Evolutionary conservation across 2,888 invertebrate species (phyloP).

Genomic region (Amiota mariae): DNA sequence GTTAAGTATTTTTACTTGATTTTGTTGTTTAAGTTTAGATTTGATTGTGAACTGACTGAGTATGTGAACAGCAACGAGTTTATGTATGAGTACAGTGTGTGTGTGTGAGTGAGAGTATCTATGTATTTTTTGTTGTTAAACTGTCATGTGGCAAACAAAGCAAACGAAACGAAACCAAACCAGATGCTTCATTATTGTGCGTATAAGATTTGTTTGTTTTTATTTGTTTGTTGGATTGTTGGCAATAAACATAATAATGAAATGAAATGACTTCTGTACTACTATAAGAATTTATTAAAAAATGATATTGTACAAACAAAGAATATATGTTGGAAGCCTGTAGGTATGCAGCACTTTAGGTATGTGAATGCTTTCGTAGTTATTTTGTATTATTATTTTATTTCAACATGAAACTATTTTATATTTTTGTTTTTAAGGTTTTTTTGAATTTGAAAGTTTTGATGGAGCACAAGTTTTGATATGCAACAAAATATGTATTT

Average conservation of each 20-base stretch:
- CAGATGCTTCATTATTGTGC: slow-evolving; percentile 22
- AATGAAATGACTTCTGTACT: neutral
- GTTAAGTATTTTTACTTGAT: neutral
- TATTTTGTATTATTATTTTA: no score
- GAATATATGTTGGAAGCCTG: neutral
- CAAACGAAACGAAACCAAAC: slow-evolving; percentile 23
- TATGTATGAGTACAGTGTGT: neutral
- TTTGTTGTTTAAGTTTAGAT: no score
- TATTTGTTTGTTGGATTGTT: neutral
- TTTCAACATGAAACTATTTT: no score
- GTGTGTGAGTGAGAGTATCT: neutral
- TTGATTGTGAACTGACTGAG: no score
- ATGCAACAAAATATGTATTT: no score
- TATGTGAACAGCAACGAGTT: no score
- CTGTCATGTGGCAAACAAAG: slow-evolving; percentile 18
- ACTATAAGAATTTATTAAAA: neutral
- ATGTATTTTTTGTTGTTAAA: neutral
- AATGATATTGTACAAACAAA: neutral
- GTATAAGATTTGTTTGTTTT: neutral
- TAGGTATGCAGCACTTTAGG: no score
- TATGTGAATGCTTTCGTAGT: no score
- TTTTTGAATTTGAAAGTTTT: no score
- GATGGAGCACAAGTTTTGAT: no score
- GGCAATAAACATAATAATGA: neutral
- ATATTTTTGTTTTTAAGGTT: no score